phyloP scores from a whole-genome alignment of 1,140 invertebrate genomes.

The Papilio polyxenes region DNA sequence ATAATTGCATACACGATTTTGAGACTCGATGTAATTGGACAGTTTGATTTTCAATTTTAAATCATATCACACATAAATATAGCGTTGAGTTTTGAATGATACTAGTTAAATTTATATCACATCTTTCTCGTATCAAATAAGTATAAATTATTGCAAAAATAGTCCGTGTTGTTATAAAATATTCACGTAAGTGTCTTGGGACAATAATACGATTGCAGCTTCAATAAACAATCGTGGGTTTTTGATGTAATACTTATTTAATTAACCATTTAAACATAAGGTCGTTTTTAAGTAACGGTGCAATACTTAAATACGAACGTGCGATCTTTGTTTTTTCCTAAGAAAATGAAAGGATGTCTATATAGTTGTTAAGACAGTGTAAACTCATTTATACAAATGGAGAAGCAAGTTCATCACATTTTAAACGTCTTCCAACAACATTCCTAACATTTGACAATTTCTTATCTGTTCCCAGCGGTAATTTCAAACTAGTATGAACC shows the following conservation, averaged over 20 bases:
- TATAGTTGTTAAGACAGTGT: too few species aligned
- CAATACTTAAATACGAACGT: too few species aligned
- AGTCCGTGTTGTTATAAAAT: conserved; percentile 21
- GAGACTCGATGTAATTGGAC: conserved; percentile 37
- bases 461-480: too few species aligned
- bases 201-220: not conserved
- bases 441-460: too few species aligned
- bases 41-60: conserved; percentile 7
- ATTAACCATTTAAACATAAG: not conserved
- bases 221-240: not conserved
- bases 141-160: conserved; percentile 37
- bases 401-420: too few species aligned
- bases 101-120: not conserved
- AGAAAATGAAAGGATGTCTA: too few species aligned
- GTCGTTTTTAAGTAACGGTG: not conserved
- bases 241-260: not conserved
- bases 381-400: too few species aligned
- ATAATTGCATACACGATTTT: conserved; percentile 40
- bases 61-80: conserved; percentile 2
- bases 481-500: too few species aligned
- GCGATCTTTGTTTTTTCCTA: too few species aligned
- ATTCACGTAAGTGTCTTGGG: not conserved
- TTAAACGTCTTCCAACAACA: too few species aligned
- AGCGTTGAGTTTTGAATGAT: conserved; percentile 13
- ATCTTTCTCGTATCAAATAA: conserved; percentile 34